Evolutionary conservation across 2,888 invertebrate species (phyloP), one percentile per base, ranked within the genome.

Genomic region (Papilio gigon): DNA sequence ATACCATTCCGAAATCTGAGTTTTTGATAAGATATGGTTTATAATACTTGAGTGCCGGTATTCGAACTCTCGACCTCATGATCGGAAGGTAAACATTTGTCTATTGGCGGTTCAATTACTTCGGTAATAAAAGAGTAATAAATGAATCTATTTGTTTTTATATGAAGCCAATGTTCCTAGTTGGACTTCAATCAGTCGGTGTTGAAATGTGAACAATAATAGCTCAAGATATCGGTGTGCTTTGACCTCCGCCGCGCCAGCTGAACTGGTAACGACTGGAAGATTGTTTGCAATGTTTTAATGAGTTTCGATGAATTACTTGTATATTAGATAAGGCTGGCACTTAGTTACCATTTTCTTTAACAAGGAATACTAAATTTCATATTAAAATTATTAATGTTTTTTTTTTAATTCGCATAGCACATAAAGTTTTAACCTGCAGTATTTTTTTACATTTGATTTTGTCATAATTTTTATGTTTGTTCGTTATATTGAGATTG

Each of bases 181-280:
- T 63, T 37, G 63, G 68, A 68, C 68, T 68, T 68, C 58, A 63
- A 58, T 47, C 47, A 12, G 44, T 17, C 4, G 68, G 68, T 64
- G 58, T 47, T 62, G 56, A 40, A 64, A 58, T 35, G 42, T 35
- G 25, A 44, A 56, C 67, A 62, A 58, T 68, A 68, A 68, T 68
- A 68, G 67, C 67, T 47, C 63, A 59, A 47, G 27, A 37, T 68
- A 68, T 59, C 68, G 14, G 6, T 35, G 53, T 17, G 25, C 68
- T 37, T 25, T 68, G 63, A 68, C 63, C 63, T 44, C 35, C 30
- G 22, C 14, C 35, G 25, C 11, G 33, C 25, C 25, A 58, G 30
- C 58, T 14, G 25, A 68, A 63, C 68, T 47, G 47, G 68, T 63
- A 47, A 68, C 25, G 20, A 44, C 68, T 47, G 63, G 44, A 60